phyloP scores from a whole-genome alignment of 2,797 vertebrate genomes.

The Poeciliopsis turneri region DNA sequence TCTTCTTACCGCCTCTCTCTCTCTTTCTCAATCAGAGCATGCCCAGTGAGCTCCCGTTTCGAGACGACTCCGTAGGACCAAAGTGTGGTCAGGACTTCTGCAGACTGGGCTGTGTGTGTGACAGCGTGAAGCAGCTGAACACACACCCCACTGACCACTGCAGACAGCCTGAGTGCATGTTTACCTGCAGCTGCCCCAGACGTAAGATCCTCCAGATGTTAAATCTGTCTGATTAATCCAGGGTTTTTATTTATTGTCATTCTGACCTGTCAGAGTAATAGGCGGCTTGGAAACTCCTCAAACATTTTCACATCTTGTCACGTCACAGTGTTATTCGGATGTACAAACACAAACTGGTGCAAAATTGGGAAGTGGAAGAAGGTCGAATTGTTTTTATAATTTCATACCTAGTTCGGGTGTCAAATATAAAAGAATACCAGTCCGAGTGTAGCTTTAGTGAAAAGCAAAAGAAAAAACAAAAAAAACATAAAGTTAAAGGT shows the following conservation, averaged over 20 bases:
- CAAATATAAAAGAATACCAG: background rate
- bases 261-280: background rate
- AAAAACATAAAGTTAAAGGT: background rate
- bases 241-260: background rate
- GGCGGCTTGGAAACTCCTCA: background rate
- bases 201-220: conserved; percentile 75
- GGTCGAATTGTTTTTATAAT: background rate
- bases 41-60: conserved; percentile 13
- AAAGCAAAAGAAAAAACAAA: background rate
- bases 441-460: background rate
- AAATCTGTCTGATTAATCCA: background rate
- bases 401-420: background rate
- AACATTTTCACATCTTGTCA: background rate
- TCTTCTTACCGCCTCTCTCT: background rate
- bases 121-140: conserved; percentile 81
- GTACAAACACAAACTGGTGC: background rate
- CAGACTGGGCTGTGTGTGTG: conserved; percentile 91
- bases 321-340: background rate
- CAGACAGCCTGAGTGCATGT: conserved; percentile 90
- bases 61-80: background rate
- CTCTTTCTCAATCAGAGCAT: conserved; percentile 45
- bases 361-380: background rate
- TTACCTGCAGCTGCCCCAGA: conserved; percentile 89
- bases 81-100: conserved; percentile 85
- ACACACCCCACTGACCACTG: conserved; percentile 84